Evolutionary conservation across 2,113 vertebrate species (phyloP), one percentile per base, ranked within the genome.

Genomic region (Elephantulus edwardii): DNA sequence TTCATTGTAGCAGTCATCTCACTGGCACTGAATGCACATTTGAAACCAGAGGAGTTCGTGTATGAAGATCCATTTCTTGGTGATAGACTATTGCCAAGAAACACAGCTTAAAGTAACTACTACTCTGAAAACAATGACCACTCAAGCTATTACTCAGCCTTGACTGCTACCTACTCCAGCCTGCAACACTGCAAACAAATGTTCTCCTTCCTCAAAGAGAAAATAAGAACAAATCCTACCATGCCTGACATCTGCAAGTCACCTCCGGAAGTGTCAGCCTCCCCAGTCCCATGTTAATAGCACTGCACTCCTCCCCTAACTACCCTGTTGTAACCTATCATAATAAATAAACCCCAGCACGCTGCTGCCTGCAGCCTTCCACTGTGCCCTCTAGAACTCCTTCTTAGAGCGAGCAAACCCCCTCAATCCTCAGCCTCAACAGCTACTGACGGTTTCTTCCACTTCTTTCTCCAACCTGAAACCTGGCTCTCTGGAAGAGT

Each of bases 11-110:
- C 0, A 62, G 78, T 20, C 74, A 52, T 52, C 81, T 50, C 35
- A 85, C 44, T 46, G 22, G 30, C 13, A 30, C 28, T 66, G 54
- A 72, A 68, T 11, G 6, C 44, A 17, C 33, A 46, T 19, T 50
- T 84, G 35, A 91, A 71, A 78, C 62, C 42, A 56, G 90, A 92
- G 86, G 48, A 78, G 20, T 80, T 78, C 3, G 78, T 19, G 38
- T 33, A 89, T 33, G 35, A 92, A 83, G 77, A 75, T 48, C 64
- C 48, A 28, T 35, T 74, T 87, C 62, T 77, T 72, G 58, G 68
- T 56, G 48, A 78, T 24, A 64, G 0, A 42, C 6, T 76, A 88
- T 33, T 89, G 77, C 88, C 28, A 83, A 88, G 76, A 88, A 86
- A 76, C n/a, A 8, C 9, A 78, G 44, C 56, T 64, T 64, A 70